phyloP scores from a whole-genome alignment of 2,888 invertebrate species.

The Parasteatoda lunata region DNA sequence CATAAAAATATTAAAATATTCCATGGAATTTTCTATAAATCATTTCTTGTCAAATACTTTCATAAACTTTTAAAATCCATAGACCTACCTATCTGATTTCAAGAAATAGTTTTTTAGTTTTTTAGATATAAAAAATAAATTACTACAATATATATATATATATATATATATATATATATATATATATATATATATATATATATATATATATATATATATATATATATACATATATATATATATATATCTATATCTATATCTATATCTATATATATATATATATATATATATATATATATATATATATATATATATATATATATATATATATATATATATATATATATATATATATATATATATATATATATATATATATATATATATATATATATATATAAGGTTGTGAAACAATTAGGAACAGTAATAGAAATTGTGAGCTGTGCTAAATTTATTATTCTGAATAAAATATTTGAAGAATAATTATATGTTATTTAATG shows the following conservation, averaged over 20 bases:
- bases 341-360: constrained; percentile 25
- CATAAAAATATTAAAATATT: too few relatives aligned
- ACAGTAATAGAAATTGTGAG: too few relatives aligned
- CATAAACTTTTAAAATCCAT: too few relatives aligned
- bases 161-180: constrained; percentile 27
- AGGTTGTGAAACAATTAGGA: too few relatives aligned
- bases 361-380: constrained; percentile 19
- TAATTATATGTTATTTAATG: too few relatives aligned
- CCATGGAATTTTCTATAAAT: too few relatives aligned
- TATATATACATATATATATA: constrained; percentile 24
- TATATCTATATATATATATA: constrained; percentile 24
- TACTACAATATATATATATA: constrained; percentile 14
- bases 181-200: constrained; percentile 24
- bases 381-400: neutral
- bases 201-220: constrained; percentile 27
- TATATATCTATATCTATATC: constrained; percentile 12
- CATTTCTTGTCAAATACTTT: too few relatives aligned
- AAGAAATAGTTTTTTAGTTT: neutral
- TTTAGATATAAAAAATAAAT: constrained; percentile 19
- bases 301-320: constrained; percentile 32
- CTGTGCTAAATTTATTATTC: too few relatives aligned
- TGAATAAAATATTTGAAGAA: too few relatives aligned
- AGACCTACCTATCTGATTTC: too few relatives aligned
- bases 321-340: constrained; percentile 28
- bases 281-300: constrained; percentile 31